Conservation (phyloP, 2,888 invertebrate genomes). For the Macrosoma leucophasiata region DNA sequence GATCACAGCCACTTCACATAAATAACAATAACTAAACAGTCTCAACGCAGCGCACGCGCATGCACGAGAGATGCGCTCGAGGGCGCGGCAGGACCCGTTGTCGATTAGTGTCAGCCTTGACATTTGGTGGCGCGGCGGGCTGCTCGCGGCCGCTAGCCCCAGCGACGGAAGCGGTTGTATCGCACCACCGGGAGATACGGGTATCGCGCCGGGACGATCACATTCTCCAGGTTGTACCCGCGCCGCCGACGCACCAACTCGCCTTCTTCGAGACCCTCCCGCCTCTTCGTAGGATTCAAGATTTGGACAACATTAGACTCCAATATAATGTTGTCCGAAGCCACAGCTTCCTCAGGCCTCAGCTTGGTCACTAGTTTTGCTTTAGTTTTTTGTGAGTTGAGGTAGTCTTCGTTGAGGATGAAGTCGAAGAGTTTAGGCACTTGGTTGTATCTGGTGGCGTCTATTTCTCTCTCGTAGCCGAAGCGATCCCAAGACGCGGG, state of each 20-base stretch:
- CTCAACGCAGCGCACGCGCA: constrained; percentile 33
- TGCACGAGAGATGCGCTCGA: constrained; percentile 37
- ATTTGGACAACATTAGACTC: constrained; percentile 63
- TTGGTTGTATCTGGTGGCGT: constrained; percentile 48
- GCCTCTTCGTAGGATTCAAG: constrained; percentile 45
- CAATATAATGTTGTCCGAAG: constrained; percentile 59
- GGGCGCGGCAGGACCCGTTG: constrained; percentile 35
- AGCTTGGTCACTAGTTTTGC: constrained; percentile 59
- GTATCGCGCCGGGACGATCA: constrained; percentile 65
- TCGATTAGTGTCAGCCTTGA: constrained; percentile 56
- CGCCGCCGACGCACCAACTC: constrained; percentile 56
- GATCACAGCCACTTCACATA: constrained; percentile 67
- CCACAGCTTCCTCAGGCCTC: constrained; percentile 52
- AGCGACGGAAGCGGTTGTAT: constrained; percentile 62
- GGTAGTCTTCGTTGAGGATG: constrained; percentile 48
- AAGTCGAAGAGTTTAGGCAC: constrained; percentile 52
- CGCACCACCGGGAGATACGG: constrained; percentile 63
- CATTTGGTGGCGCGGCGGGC: constrained; percentile 46
- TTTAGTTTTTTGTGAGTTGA: constrained; percentile 53
- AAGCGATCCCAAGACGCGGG: constrained; percentile 43
- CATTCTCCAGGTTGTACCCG: constrained; percentile 70
- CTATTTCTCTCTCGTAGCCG: constrained; percentile 65
- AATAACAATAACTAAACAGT: constrained; percentile 50
- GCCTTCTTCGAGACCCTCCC: constrained; percentile 34
- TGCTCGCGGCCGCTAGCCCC: constrained; percentile 56